Evolutionary conservation across 2,113 vertebrate genomes (phyloP).

Genomic region (Oncorhynchus tshawytscha): DNA sequence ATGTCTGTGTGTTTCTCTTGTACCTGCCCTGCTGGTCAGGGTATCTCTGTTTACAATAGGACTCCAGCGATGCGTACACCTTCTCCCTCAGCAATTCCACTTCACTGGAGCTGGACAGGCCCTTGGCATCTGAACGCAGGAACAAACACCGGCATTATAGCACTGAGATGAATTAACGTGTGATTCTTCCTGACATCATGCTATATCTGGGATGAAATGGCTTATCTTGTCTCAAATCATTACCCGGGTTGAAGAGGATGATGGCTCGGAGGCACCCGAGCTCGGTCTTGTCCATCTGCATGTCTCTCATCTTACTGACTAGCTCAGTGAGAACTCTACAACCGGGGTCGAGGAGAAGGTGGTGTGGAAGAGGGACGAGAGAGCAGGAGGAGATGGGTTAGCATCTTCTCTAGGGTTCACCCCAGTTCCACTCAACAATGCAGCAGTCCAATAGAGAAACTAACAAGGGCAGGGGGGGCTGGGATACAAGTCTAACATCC

Average conservation of each 20-base stretch:
- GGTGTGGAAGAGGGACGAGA: neutral
- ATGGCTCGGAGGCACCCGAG: conserved; percentile 89
- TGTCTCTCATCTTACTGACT: conserved; percentile 83
- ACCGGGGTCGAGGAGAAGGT: neutral
- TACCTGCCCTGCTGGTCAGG: conserved; percentile 88
- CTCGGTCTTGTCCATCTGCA: conserved; percentile 84
- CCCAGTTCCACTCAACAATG: neutral
- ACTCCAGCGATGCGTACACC: conserved; percentile 88
- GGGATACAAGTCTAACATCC: no score
- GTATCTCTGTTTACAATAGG: conserved; percentile 93
- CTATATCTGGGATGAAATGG: no score
- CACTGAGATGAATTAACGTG: no score
- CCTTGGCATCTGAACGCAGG: conserved; percentile 79
- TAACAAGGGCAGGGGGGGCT: neutral
- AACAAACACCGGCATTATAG: neutral
- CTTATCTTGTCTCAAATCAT: no score
- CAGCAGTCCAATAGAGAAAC: neutral
- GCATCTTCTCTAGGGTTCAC: neutral
- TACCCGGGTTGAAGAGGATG: conserved; percentile 92
- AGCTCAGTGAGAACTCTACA: conserved; percentile 79
- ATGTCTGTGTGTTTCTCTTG: neutral
- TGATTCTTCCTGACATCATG: no score
- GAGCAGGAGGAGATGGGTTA: neutral
- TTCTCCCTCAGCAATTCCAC: conserved; percentile 89
- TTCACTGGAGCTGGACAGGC: conserved; percentile 85